These are phyloP conservation scores for Acromyrmex heyeri DNA, from an alignment of 1,140 invertebrate species.

Conservation along the genomic window DNA sequence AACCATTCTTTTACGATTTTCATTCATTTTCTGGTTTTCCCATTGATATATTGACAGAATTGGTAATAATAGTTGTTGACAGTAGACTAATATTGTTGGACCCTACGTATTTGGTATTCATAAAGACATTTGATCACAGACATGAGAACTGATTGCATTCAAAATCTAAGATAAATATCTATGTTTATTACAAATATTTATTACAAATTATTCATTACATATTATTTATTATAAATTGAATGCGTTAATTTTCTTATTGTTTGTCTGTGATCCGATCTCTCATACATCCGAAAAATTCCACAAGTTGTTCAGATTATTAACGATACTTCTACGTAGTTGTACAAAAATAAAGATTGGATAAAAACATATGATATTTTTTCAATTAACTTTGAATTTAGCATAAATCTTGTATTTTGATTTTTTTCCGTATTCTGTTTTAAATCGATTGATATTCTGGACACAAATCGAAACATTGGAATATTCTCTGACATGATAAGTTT, in stretches of 20 bases:
- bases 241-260: background rate
- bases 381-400: slow-evolving; percentile 3
- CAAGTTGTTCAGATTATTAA: slow-evolving; percentile 6
- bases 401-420: slow-evolving; percentile 1
- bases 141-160: background rate
- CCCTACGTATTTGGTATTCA: background rate
- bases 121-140: background rate
- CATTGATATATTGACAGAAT: background rate
- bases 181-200: background rate
- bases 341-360: background rate
- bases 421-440: background rate
- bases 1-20: background rate
- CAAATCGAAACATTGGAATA: slow-evolving; percentile 31
- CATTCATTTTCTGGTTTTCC: slow-evolving; percentile 19
- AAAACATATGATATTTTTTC: background rate
- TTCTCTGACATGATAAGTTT: slow-evolving; percentile 17
- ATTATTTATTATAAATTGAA: background rate
- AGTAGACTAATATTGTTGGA: slow-evolving; percentile 73
- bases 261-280: background rate
- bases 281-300: background rate
- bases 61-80: slow-evolving; percentile 51
- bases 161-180: background rate
- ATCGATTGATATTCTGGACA: slow-evolving; percentile 14
- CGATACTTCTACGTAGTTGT: background rate
- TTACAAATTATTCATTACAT: no score